Conservation (phyloP, 2,888 invertebrate species). For the Luperina nickerlii region DNA sequence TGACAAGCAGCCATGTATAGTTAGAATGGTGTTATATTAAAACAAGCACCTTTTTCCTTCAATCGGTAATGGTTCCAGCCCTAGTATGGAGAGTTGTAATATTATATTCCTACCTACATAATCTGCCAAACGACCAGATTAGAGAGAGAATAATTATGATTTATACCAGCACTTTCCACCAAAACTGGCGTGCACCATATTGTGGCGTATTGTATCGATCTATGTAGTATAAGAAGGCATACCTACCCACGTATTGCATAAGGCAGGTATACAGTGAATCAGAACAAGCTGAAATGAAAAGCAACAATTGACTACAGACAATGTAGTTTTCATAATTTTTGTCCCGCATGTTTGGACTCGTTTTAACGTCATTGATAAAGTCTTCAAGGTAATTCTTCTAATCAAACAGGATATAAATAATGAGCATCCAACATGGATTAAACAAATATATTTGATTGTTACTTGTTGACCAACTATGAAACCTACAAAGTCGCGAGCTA, state of each 20-base stretch:
- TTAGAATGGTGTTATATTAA: slow-evolving; percentile 63
- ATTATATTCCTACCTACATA: background rate
- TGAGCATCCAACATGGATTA: slow-evolving; percentile 19
- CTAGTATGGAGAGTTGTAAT: background rate
- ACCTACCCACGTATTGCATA: background rate
- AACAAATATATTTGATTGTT: slow-evolving; percentile 17
- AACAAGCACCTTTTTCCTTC: slow-evolving; percentile 57
- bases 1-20: slow-evolving; percentile 56
- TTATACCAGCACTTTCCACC: background rate
- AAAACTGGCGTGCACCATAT: background rate
- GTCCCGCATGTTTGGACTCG: background rate
- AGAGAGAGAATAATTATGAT: background rate
- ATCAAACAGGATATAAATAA: slow-evolving; percentile 23
- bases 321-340: slow-evolving; percentile 7
- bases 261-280: background rate
- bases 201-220: background rate
- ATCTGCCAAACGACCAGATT: no score
- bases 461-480: slow-evolving; percentile 16
- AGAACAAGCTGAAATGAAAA: background rate
- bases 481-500: slow-evolving; percentile 37
- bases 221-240: background rate
- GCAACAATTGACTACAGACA: background rate
- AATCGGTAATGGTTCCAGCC: slow-evolving; percentile 6
- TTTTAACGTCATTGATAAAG: slow-evolving; percentile 10
- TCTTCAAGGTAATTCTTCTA: slow-evolving; percentile 12